Base-by-base conservation (phyloP, 2,113 vertebrate species). In the Actenoides hombroni region DNA sequence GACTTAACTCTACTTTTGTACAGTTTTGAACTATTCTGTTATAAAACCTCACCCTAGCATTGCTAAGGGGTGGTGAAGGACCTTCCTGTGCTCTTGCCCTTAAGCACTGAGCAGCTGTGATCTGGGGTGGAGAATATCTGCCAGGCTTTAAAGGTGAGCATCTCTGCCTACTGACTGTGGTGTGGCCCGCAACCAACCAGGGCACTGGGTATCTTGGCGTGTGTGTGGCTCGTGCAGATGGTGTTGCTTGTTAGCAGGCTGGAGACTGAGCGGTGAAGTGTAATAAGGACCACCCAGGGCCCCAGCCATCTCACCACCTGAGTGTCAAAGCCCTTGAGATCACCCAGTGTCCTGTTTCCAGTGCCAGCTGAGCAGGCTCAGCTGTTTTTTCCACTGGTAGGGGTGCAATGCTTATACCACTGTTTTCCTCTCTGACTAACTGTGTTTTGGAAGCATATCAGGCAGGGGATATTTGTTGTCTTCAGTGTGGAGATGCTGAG, bases 191-290 rank as follows among this genome's bases (percentile, higher is more conserved):
- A 31, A 6, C 48, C 39, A 40, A 29, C 10, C 46, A 0, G 0
- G 26, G 53, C 9, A 3, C 16, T 0, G 3, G 18, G 24, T 26
- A 16, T 44, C 40, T 67, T 2, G 1, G 33, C 15, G 1, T 0
- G 1, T 31, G 60, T 40, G 60, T 18, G 44, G 48, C 65, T 67
- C 3, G 6, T 29, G 28, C 25, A 16, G 60, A 5, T 44, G 33
- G 35, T 35, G 37, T 13, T 59, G 35, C 63, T 71, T 1, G 0
- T 82, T 28, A n/a, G 35, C 37, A 46, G 42, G 11, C 18, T 33
- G 31, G 28, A 69, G 75, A 4, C 5, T 12, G 44, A 75, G 63
- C 51, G 16, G n/a, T 51, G 25, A 57, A 33, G n/a, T 31, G 28
- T 48, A 16, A 35, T 3, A 49, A 57, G 40, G 51, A 18, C 46